Evolutionary conservation across 1,140 invertebrate genomes (phyloP), one percentile per base, ranked within the genome.

Genomic region (Halesus radiatus): DNA sequence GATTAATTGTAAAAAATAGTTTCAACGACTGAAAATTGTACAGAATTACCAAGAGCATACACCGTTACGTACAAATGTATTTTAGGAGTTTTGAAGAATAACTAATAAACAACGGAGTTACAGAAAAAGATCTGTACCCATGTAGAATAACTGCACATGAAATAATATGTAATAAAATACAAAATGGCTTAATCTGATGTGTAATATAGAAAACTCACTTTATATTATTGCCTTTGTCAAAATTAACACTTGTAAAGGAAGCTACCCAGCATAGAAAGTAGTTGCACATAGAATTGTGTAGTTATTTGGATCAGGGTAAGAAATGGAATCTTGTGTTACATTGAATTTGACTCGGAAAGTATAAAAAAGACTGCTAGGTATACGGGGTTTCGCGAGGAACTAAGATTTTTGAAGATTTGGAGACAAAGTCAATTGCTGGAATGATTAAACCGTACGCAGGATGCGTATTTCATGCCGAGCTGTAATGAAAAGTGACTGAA

Each of bases 381-480:
- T 75, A 75, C 54, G 72, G 72, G 72, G 72, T 75, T 75, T 75
- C 54, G 32, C 7, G 72, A 58, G 72, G 72, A 75, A 75, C 18
- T 20, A 10, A 45, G 8, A 45, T 73, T 53, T 16, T 29, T 7
- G 22, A 50, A 73, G 20, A 45, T 45, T 45, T 13, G 37, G 8
- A 1, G 32, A 37, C 32, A 3, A 37, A 37, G 32, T 45, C 37
- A 45, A 45, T 45, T 45, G 37, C 37, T 45, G 37, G 37, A 45
- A 45, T 45, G 37, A 45, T 13, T 45, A 45, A 45, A 45, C 8
- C 37, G 10, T 45, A 45, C 37, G 32, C 53, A 58, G 72, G 72
- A 53, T 58, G 72, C 64, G 52, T 73, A n/a, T 29, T 13, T 45
- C 37, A 45, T 45, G 10, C 13, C 37, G 37, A 68, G 26, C 26